phyloP scores from a whole-genome alignment of 2,797 vertebrate species.

The Cuniculus paca region DNA sequence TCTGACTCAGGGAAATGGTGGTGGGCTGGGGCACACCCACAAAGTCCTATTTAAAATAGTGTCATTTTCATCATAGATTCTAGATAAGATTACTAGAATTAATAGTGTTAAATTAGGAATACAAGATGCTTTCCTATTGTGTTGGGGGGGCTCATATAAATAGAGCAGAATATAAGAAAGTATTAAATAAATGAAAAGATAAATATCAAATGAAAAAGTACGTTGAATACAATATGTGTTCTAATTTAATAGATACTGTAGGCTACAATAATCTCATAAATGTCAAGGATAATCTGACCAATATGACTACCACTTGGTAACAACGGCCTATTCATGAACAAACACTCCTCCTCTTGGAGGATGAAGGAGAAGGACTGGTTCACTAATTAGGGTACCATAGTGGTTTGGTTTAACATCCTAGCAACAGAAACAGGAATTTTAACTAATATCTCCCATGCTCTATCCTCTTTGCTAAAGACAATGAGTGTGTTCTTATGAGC shows the following conservation, averaged over 20 bases:
- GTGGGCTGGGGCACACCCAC: neutral
- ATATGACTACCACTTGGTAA: neutral
- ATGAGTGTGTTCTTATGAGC: conserved; percentile 38
- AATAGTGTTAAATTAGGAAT: neutral
- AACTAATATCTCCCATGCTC: neutral
- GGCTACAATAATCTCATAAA: neutral
- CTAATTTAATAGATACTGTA: neutral
- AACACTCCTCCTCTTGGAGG: neutral
- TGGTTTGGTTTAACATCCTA: conserved; percentile 52
- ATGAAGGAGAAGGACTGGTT: neutral
- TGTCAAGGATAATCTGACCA: neutral
- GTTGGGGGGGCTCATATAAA: neutral
- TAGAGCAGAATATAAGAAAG: neutral
- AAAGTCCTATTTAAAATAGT: conserved; percentile 10
- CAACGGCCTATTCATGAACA: neutral
- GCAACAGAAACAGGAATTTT: conserved; percentile 56
- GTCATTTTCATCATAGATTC: neutral
- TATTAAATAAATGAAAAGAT: conserved; percentile 35
- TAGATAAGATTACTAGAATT: neutral
- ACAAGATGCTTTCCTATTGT: neutral
- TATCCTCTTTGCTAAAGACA: conserved; percentile 1
- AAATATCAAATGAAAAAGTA: neutral
- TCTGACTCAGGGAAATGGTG: neutral
- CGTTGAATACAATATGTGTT: neutral
- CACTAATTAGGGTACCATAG: conserved; percentile 23